These are phyloP conservation scores for Periophthalmus modestus DNA, from an alignment of 2,113 vertebrate species.

Conservation along the genomic window DNA sequence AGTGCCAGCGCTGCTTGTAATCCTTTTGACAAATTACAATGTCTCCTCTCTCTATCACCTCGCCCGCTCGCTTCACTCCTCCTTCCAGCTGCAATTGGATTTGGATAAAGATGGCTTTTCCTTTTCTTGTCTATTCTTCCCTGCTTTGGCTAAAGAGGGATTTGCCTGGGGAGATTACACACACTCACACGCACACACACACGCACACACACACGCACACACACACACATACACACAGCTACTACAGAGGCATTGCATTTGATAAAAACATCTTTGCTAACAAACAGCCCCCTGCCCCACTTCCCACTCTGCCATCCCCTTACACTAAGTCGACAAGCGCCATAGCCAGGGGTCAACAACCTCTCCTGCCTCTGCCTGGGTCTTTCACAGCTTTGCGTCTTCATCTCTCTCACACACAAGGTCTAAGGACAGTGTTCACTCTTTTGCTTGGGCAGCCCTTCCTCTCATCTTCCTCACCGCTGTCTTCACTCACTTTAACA, in stretches of 20 bases:
- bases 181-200: slow-evolving; percentile 36
- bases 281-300: slow-evolving; percentile 32
- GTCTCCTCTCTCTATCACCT: slow-evolving; percentile 69
- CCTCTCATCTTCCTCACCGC: neutral
- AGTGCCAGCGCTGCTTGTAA: slow-evolving; percentile 78
- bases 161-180: slow-evolving; percentile 79
- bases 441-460: slow-evolving; percentile 7
- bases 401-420: slow-evolving; percentile 42
- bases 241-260: slow-evolving; percentile 51
- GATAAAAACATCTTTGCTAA: slow-evolving; percentile 67
- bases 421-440: slow-evolving; percentile 21
- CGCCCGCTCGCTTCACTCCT: slow-evolving; percentile 58
- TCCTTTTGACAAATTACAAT: slow-evolving; percentile 81
- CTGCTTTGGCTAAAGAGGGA: slow-evolving; percentile 78
- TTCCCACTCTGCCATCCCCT: neutral
- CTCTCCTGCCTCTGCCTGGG: slow-evolving; percentile 42
- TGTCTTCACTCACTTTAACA: slow-evolving; percentile 18
- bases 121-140: slow-evolving; percentile 79
- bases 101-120: slow-evolving; percentile 83
- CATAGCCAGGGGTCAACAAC: slow-evolving; percentile 67
- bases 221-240: slow-evolving; percentile 22
- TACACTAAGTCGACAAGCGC: slow-evolving; percentile 48
- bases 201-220: slow-evolving; percentile 24
- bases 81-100: slow-evolving; percentile 80
- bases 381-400: slow-evolving; percentile 41